These are phyloP conservation scores for Ichneumon xanthorius DNA, from an alignment of 2,888 invertebrate genomes.

Conservation along the genomic window DNA sequence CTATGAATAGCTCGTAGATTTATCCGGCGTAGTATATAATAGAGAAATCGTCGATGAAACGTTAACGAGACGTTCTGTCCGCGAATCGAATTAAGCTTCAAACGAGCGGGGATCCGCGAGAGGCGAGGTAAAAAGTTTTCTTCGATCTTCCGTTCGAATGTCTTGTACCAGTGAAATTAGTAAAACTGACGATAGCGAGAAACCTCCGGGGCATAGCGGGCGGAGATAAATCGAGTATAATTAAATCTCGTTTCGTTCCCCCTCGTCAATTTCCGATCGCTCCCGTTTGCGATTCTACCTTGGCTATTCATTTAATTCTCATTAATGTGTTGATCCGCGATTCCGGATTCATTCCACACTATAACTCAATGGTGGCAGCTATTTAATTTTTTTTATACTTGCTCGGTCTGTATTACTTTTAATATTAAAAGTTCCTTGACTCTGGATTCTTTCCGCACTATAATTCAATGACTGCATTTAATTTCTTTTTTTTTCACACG, in stretches of 20 bases:
- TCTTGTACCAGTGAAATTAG: conserved; percentile 61
- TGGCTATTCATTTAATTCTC: conserved; percentile 53
- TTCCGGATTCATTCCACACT: neutral
- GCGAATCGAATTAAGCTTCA: conserved; percentile 20
- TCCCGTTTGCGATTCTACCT: conserved; percentile 46
- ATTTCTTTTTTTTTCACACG: too few relatives aligned
- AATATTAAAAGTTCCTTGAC: too few relatives aligned
- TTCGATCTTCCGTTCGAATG: conserved; percentile 44
- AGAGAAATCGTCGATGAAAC: conserved; percentile 16
- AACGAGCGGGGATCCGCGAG: neutral
- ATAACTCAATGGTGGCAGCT: neutral
- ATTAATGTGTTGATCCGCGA: conserved; percentile 28
- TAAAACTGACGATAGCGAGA: conserved; percentile 51
- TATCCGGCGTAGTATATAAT: neutral
- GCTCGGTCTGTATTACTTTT: too few relatives aligned
- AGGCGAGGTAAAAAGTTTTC: conserved; percentile 43
- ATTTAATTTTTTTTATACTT: too few relatives aligned
- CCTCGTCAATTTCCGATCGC: conserved; percentile 60
- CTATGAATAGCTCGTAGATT: conserved; percentile 1
- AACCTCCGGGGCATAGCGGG: conserved; percentile 27
- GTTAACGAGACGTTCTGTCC: conserved; percentile 41
- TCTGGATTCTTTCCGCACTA: neutral
- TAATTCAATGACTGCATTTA: neutral
- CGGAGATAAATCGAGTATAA: conserved; percentile 53
- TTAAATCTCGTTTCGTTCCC: conserved; percentile 61